These are phyloP conservation scores for Threskiornis aethiopicus DNA, from an alignment of 2,797 vertebrate genomes.

Conservation along the genomic window DNA sequence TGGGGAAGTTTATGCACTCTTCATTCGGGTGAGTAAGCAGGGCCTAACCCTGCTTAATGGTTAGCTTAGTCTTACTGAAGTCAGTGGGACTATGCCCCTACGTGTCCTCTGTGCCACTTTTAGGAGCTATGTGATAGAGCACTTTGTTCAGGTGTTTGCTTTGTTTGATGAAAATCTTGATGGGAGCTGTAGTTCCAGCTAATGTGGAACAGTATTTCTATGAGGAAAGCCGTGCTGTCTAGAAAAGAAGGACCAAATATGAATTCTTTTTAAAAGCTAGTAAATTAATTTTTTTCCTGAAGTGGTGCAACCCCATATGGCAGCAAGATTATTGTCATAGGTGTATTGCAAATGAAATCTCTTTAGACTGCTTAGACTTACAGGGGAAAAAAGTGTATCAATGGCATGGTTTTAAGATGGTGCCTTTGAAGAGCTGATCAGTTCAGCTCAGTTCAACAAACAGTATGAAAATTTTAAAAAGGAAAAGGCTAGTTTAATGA, in stretches of 20 bases:
- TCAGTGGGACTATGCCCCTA: too few species aligned
- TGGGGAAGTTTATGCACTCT: neutral
- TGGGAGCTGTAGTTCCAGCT: neutral
- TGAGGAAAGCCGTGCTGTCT: neutral
- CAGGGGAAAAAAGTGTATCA: neutral
- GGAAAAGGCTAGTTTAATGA: neutral
- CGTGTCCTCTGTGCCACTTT: fast-evolving
- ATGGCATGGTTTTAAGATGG: neutral
- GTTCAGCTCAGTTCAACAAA: neutral
- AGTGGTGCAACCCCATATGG: neutral
- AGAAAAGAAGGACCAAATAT: neutral
- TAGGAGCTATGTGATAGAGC: neutral
- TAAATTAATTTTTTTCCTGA: neutral
- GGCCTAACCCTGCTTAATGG: neutral
- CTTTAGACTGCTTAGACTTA: neutral
- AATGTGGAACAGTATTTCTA: neutral
- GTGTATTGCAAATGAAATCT: neutral
- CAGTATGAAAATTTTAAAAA: neutral
- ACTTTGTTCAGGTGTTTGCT: neutral
- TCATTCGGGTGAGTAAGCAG: neutral
- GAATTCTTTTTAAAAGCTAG: neutral
- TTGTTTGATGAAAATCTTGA: neutral
- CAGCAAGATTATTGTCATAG: neutral
- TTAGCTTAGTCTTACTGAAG: neutral
- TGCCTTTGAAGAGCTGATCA: neutral